phyloP scores from a whole-genome alignment of 2,888 invertebrate species.

The Caenorhabditis plicata region DNA sequence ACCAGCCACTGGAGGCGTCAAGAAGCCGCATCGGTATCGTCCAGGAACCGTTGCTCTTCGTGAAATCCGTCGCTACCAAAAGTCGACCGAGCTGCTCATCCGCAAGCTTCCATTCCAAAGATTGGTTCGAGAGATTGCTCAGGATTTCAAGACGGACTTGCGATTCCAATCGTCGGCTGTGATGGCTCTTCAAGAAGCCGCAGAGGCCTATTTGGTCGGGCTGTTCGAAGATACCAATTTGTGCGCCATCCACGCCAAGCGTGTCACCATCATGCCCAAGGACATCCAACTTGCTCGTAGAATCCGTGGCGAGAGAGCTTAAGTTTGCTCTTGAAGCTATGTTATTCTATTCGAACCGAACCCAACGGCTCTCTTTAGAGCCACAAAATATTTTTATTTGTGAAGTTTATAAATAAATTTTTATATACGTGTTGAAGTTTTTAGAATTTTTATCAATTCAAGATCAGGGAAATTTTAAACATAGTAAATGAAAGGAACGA shows the following conservation, averaged over 20 bases:
- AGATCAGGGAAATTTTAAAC: too few relatives aligned
- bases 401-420: too few relatives aligned
- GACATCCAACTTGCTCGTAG: slow-evolving; percentile 73
- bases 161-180: slow-evolving; percentile 89
- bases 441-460: too few relatives aligned
- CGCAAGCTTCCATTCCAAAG: slow-evolving; percentile 36
- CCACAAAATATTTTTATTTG: too few relatives aligned
- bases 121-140: slow-evolving; percentile 34
- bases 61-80: slow-evolving; percentile 94
- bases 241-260: slow-evolving; percentile 95
- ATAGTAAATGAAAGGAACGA: too few relatives aligned
- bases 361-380: too few relatives aligned
- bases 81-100: slow-evolving; percentile 77
- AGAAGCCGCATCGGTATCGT: slow-evolving; percentile 92
- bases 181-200: slow-evolving; percentile 80
- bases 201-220: slow-evolving; percentile 87
- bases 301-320: too few relatives aligned
- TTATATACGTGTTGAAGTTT: too few relatives aligned
- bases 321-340: too few relatives aligned
- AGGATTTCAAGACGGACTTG: slow-evolving; percentile 37
- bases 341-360: too few relatives aligned
- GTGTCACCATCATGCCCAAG: slow-evolving; percentile 97
- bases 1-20: slow-evolving; percentile 82
- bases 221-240: slow-evolving; percentile 95
- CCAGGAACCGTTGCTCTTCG: slow-evolving; percentile 93